Evolutionary conservation across 1,140 invertebrate species (phyloP).

Genomic region (Magallana gigas): DNA sequence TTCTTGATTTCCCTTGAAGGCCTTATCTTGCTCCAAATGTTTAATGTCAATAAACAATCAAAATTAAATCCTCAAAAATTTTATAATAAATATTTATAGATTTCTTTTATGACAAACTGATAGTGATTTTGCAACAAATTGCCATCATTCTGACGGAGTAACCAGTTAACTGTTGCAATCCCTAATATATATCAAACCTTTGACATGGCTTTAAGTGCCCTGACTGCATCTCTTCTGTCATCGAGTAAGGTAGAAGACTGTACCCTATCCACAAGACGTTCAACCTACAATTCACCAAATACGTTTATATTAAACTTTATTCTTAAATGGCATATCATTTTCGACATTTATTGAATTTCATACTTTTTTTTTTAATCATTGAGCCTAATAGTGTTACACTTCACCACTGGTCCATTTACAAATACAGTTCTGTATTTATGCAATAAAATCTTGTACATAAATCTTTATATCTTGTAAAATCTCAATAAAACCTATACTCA

Average conservation of each 20-base stretch:
- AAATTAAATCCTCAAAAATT: too few relatives aligned
- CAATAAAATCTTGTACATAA: too few relatives aligned
- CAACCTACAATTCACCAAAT: slow-evolving; percentile 85
- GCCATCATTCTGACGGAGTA: not conserved
- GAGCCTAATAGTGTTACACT: not conserved
- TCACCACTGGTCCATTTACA: too few relatives aligned
- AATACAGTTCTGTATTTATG: too few relatives aligned
- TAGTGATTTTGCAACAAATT: not conserved
- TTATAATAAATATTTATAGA: not conserved
- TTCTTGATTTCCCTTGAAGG: too few relatives aligned
- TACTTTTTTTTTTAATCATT: not conserved
- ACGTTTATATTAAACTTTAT: too few relatives aligned
- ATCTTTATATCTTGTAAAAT: too few relatives aligned
- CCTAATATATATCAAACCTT: slow-evolving; percentile 78
- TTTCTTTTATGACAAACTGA: not conserved
- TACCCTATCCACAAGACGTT: slow-evolving; percentile 93
- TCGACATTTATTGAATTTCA: not conserved
- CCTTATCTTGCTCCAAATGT: too few relatives aligned
- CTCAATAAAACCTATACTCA: not conserved
- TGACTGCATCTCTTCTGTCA: slow-evolving; percentile 96
- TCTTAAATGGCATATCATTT: not conserved
- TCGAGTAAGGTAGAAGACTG: slow-evolving; percentile 95
- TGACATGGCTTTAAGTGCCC: slow-evolving; percentile 95
- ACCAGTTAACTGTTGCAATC: not conserved
- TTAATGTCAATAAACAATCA: too few relatives aligned